Base-by-base conservation (phyloP, 2,888 invertebrate species). In the Schizotus pectinicornis region DNA sequence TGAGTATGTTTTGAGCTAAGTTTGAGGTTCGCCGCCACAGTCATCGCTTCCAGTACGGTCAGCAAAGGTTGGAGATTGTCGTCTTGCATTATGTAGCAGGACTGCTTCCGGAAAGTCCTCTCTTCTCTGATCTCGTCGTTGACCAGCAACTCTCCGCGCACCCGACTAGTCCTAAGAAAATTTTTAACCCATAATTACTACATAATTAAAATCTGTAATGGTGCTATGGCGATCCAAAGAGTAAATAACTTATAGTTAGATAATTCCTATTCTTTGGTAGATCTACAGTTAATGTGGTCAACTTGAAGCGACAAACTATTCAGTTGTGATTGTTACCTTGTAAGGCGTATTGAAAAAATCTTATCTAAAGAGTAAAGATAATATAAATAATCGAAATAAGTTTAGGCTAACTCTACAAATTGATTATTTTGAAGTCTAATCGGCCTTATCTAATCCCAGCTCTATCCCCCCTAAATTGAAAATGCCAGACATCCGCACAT, bases 61-160 rank as follows among this genome's bases (percentile, higher is more conserved):
- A 97, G 84, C 74, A 91, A 85, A 0, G 92, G 88, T 71, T 95
- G 90, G 12, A 96, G 82, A 72, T 85, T 85, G 69, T 92, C 90
- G 69, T 93, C 89, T 78, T 97, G 97, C 83, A 94, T 92, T 62
- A 97, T 95, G 80, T 95, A 96, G 67, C 94, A 94, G 2, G 91
- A 88, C 61, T 89, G 85, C 69, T 88, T 86, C 38, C 90, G 84
- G 68, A 94, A 89, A 54, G 82, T 80, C 64, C 88, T 85, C 61
- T 89, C 82, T 65, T 89, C 85, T 35, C 91, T 82, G 39, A 82
- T 73, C 32, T 83, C 82, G 2, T 88, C 90, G 74, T 95, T 94
- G n/a, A 94, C 83, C 41, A 81, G 80, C 33, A 95, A 83, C 14
- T 80, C 82, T 0, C 95, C 95, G 11, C 79, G 81, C n/a, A 87